phyloP scores from a whole-genome alignment of 2,113 vertebrate species.

The Nycticryphes semicollaris region DNA sequence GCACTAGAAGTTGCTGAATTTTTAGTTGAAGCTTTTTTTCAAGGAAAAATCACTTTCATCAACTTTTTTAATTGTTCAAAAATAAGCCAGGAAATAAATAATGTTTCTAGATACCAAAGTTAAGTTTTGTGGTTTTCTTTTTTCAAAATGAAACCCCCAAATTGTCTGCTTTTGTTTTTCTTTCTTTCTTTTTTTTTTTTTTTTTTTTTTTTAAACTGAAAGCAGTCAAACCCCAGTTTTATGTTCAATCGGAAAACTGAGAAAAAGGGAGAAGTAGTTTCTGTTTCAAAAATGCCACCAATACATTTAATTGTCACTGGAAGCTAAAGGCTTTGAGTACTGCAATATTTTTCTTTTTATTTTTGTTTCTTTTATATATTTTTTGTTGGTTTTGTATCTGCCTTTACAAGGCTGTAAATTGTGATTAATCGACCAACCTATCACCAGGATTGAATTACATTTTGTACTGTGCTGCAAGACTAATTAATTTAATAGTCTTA shows the following conservation, averaged over 20 bases:
- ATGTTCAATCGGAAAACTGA: background rate
- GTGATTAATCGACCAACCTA: constrained; percentile 30
- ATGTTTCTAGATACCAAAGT: background rate
- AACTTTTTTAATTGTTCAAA: background rate
- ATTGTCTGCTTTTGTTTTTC: background rate
- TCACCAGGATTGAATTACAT: constrained; percentile 44
- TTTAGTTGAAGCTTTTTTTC: background rate
- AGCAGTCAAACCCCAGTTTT: background rate
- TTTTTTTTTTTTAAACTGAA: background rate
- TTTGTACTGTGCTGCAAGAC: constrained; percentile 1
- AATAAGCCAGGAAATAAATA: background rate
- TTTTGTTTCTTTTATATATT: background rate
- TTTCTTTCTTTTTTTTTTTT: background rate
- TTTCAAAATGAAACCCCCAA: background rate
- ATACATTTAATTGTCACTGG: background rate
- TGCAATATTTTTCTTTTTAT: background rate
- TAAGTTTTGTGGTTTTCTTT: background rate
- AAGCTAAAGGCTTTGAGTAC: background rate
- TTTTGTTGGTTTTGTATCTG: background rate
- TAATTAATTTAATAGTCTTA: constrained; percentile 38
- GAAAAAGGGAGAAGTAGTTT: background rate
- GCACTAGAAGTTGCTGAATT: background rate
- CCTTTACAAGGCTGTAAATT: constrained; percentile 47
- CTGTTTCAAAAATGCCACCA: constrained; percentile 5
- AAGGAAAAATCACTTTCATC: background rate